Base-by-base conservation (phyloP, 30 jellyfish, hydroid and myxozoan genomes). In the Chironex yamaguchii region DNA sequence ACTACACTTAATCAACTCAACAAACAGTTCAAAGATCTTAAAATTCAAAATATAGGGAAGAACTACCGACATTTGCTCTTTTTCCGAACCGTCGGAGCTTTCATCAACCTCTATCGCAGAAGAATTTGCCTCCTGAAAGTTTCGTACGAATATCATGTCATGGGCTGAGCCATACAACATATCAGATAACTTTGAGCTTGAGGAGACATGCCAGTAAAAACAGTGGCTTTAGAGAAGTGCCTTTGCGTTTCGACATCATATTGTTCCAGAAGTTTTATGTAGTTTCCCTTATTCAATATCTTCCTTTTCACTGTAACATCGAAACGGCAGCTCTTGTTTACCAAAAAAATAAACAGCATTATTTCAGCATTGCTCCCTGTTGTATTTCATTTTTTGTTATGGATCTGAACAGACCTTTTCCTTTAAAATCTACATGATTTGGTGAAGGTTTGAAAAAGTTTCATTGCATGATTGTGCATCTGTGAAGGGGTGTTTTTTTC, bases 141-240 rank as follows among this genome's bases (percentile, higher is more conserved):
- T 74, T 2, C 76, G 33, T 22, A 27, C 3, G 52, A 49, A 49
- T 73, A 17, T 23, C 29, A 33, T 0, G 51, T 73, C 76, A 73
- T 49, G n/a, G 52, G 52, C 25, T 32, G 26, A 1, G 76, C 26
- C 52, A 73, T 73, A 0, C 86, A 73, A n/a, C 31, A 23, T 0
- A 73, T 73, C 36, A 73, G 26, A 50, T 73, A 26, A 11, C 52
- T 73, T 29, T 73, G 76, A 11, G 28, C 86, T 42, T 42, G n/a
- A 48, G 86, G 77, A 3, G 86, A 73, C n/a, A 74, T 73, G n/a
- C n/a, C n/a, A n/a, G n/a, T n/a, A 51, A 76, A 49, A 53, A n/a
- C 88, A 76, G 79, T 53, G 6, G 88, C 76, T 1, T 50, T 24
- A 25, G 79, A 76, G 2, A 76, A 52, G 22, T 76, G 88, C 65